Base-by-base conservation (phyloP, 2,113 vertebrate species). In the Nematolebias whitei region DNA sequence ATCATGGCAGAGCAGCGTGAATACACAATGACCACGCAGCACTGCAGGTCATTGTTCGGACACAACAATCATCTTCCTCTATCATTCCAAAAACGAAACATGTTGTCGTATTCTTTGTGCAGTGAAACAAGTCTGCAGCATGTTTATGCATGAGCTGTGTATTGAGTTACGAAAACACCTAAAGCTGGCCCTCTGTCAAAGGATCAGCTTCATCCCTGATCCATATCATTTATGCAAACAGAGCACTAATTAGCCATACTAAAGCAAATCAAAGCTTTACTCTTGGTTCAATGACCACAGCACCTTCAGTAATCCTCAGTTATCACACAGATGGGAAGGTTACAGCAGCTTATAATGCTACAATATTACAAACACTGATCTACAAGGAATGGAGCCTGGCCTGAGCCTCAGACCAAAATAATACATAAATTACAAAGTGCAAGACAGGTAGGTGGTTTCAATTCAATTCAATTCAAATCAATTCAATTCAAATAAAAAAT, bases 301-400 rank as follows among this genome's bases (percentile, higher is more conserved):
- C 82, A 80, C 71, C 85, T 80, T 64, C 76, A 22, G 20, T 87
- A 88, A 90, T 88, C 86, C 82, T 47, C 53, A 15, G 75, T 83
- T 89, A 88, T 89, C 82, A 53, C 80, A 81, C 76, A 78, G 74
- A 74, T 54, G 79, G 82, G 68, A 35, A 54, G 83, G 80, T 65
- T 70, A 83, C 71, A 29, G 60, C 59, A 80, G 82, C 83, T 90
- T 89, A 89, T 89, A 89, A 89, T 65, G 63, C 62, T 16, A 24
- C 58, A 78, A 86, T 88, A 87, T 80, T 84, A 83, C 68, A 71
- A 66, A 88, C 73, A 69, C 77, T 78, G 87, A 91, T 90, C 71
- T 76, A 67, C 49, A 2, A 72, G 51, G 51, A 87, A 89, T 88
- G 87, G 38, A 74, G 74, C 20, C 26, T 58, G 57, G 47, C 60